Evolutionary conservation across 2,113 vertebrate species (phyloP).

Genomic region (Willisornis vidua): DNA sequence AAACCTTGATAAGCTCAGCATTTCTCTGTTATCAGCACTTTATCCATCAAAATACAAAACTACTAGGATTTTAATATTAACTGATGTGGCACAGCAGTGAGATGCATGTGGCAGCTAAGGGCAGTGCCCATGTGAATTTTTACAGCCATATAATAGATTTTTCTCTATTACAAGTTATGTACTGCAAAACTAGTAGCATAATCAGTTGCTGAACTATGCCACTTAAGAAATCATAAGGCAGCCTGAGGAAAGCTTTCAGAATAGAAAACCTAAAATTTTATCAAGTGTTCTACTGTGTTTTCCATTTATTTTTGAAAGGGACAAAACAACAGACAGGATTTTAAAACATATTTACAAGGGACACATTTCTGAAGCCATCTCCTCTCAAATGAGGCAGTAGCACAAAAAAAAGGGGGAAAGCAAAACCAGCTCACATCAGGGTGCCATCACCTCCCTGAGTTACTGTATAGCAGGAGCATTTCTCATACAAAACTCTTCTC

Average conservation of each 20-base stretch:
- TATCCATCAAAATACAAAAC: neutral
- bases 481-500: neutral
- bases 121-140: neutral
- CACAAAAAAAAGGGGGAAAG: neutral
- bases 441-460: neutral
- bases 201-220: neutral
- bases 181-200: neutral
- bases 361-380: neutral
- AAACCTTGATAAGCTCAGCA: neutral
- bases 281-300: neutral
- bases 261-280: neutral
- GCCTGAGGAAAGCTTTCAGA: neutral
- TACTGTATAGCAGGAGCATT: neutral
- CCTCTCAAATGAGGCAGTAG: neutral
- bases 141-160: neutral
- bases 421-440: neutral
- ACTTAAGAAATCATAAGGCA: neutral
- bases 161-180: neutral
- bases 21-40: neutral
- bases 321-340: neutral
- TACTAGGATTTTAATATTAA: slow-evolving; percentile 7
- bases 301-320: neutral
- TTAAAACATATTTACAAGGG: neutral
- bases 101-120: neutral
- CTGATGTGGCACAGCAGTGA: neutral